Base-by-base conservation (phyloP, 2,113 vertebrate genomes). In the Tragelaphus strepsiceros region DNA sequence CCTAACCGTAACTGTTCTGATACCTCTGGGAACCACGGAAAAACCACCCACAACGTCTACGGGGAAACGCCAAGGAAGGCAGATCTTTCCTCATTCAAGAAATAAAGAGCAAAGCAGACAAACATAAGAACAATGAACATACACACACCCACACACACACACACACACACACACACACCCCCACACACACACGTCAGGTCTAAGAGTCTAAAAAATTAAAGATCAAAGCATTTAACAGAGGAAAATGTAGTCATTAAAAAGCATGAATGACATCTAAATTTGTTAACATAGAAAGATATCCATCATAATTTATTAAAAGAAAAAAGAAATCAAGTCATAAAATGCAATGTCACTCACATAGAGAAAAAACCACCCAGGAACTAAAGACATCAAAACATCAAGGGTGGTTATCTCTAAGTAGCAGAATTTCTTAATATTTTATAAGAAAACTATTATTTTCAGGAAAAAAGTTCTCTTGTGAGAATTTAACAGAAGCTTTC, bases 401-500 rank as follows among this genome's bases (percentile, higher is more conserved):
- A 74, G 3, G 3, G 49, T 43, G 2, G 16, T 61, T 87, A 53
- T 81, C 83, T 91, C 28, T 86, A 91, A 71, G 19, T 39, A 85
- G 39, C 39, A 17, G 26, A 11, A 58, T 67, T 86, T 91, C 90
- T 62, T 87, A 39, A 24, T 24, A 81, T 59, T 88, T 92, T 80
- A 80, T 64, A 49, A 85, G 62, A 64, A 90, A 92, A 96, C 32
- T 24, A 91, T 59, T 58, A 88, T 39, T 85, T 96, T 85, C 53
- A 81, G 88, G 53, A 12, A 91, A 61, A 89, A 51, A 28, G 3
- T 90, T n/a, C 43, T 56, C 67, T 78, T 51, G 71, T 53, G 59
- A 90, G 80, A 91, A 89, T n/a, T 87, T 90, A 91, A 94, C 28
- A 95, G 94, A 94, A 74, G 17, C 28, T 88, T 80, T 58, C 53